A percentile compares a stretch with the other conserved stretches of the same genome.
phyloP scores from a whole-genome alignment of 2,113 vertebrate species.

The Ornithorhynchus anatinus region DNA sequence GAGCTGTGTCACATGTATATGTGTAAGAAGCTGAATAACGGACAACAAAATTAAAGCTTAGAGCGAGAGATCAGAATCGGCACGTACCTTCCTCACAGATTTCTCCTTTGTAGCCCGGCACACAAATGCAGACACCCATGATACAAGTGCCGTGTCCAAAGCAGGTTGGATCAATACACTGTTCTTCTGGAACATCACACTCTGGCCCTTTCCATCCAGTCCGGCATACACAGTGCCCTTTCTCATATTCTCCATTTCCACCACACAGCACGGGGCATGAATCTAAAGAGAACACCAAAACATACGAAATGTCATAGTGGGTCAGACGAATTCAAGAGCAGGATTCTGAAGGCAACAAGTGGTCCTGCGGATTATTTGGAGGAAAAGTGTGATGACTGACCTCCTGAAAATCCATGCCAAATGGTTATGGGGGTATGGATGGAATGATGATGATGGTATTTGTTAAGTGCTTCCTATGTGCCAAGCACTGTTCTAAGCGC shows the following conservation, averaged over 20 bases:
- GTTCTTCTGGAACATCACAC: slow-evolving; percentile 92
- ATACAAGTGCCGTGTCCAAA: slow-evolving; percentile 93
- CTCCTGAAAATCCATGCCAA: too few species aligned
- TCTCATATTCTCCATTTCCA: slow-evolving; percentile 93
- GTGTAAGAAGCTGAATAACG: too few species aligned
- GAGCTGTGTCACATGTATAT: too few species aligned
- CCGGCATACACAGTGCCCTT: slow-evolving; percentile 90
- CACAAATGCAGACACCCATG: slow-evolving; percentile 92
- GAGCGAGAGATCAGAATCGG: slow-evolving; percentile 19
- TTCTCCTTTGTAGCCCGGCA: slow-evolving; percentile 91
- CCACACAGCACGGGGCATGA: slow-evolving; percentile 95
- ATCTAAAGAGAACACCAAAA: too few species aligned
- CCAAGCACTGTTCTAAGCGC: too few species aligned
- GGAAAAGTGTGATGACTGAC: too few species aligned
- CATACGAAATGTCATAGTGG: too few species aligned
- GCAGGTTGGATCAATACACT: slow-evolving; percentile 95
- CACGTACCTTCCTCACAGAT: slow-evolving; percentile 92
- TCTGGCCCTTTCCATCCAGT: slow-evolving; percentile 93
- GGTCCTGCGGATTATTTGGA: too few species aligned
- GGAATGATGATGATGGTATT: too few species aligned
- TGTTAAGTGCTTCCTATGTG: too few species aligned
- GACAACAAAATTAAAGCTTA: slow-evolving; percentile 11
- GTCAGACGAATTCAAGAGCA: neutral
- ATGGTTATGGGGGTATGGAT: too few species aligned
- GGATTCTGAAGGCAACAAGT: too few species aligned